phyloP scores from a whole-genome alignment of 2,797 vertebrate species.

The Crocidura indochinensis region DNA sequence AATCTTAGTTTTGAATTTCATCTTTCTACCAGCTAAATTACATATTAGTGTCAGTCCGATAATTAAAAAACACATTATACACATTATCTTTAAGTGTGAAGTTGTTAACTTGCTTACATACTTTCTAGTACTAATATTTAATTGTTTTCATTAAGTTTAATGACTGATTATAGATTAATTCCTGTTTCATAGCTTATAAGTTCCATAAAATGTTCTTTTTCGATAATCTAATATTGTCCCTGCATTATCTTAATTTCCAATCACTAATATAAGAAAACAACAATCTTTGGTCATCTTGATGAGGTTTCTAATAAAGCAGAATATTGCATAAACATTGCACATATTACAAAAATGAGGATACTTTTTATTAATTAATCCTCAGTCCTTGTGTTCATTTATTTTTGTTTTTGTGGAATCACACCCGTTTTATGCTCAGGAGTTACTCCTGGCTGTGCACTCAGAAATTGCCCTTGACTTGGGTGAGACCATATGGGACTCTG shows the following conservation, averaged over 20 bases:
- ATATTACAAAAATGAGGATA: neutral
- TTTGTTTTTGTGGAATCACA: too few species aligned
- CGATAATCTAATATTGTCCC: neutral
- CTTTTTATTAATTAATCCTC: neutral
- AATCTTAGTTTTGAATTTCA: neutral
- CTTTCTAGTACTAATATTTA: conserved; percentile 1
- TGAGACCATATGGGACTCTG: too few species aligned
- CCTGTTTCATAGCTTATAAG: neutral
- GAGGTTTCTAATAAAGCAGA: too few species aligned
- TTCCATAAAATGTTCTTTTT: neutral
- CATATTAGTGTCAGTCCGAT: neutral
- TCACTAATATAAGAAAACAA: neutral
- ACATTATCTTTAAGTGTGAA: neutral
- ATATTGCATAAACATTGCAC: neutral
- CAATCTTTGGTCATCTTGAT: too few species aligned
- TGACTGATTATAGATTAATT: neutral
- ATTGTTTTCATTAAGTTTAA: neutral
- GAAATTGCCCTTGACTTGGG: too few species aligned
- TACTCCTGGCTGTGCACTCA: too few species aligned
- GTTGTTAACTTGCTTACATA: neutral
- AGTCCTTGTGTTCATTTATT: neutral
- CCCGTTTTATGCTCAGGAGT: too few species aligned
- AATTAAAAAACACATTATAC: neutral
- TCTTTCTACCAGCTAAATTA: neutral
- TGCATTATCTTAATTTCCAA: neutral